These are phyloP conservation scores for Camponotus fellah DNA, from an alignment of 2,888 invertebrate species.

Conservation along the genomic window DNA sequence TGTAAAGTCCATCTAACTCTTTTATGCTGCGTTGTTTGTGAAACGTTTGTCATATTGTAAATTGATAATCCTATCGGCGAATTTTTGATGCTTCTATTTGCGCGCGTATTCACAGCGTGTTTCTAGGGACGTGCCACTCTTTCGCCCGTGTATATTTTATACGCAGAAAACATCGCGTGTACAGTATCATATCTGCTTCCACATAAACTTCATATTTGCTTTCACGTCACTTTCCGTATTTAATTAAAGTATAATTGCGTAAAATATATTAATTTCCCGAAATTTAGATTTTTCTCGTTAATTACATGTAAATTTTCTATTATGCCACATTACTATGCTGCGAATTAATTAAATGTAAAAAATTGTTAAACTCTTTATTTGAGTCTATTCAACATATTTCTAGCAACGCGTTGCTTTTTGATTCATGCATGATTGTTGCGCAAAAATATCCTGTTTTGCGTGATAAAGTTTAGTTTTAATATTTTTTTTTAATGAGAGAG, in stretches of 20 bases:
- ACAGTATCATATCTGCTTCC: conserved; percentile 5
- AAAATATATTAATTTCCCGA: conserved; percentile 12
- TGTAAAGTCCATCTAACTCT: conserved; percentile 1
- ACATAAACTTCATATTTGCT: conserved; percentile 27
- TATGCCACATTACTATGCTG: background rate
- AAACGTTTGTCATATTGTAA: conserved; percentile 34
- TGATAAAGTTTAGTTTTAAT: conserved; percentile 2
- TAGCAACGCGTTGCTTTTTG: background rate
- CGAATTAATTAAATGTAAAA: background rate
- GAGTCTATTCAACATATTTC: background rate
- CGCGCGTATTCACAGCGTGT: background rate
- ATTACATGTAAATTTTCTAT: conserved; percentile 14
- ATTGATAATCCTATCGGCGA: conserved; percentile 33
- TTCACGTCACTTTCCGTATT: conserved; percentile 12
- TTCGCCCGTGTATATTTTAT: conserved; percentile 5
- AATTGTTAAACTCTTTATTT: conserved; percentile 25
- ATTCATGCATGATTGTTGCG: background rate
- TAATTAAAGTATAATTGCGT: conserved; percentile 31
- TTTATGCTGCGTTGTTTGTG: background rate
- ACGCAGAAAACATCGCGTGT: conserved; percentile 3
- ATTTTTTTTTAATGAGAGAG: conserved; percentile 1
- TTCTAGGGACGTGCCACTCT: conserved; percentile 16
- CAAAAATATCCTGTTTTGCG: conserved; percentile 8
- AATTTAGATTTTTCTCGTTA: conserved; percentile 14
- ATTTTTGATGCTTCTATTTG: conserved; percentile 35